Evolutionary conservation across 1,140 invertebrate species (phyloP).

Genomic region (Mylabris phalerata): DNA sequence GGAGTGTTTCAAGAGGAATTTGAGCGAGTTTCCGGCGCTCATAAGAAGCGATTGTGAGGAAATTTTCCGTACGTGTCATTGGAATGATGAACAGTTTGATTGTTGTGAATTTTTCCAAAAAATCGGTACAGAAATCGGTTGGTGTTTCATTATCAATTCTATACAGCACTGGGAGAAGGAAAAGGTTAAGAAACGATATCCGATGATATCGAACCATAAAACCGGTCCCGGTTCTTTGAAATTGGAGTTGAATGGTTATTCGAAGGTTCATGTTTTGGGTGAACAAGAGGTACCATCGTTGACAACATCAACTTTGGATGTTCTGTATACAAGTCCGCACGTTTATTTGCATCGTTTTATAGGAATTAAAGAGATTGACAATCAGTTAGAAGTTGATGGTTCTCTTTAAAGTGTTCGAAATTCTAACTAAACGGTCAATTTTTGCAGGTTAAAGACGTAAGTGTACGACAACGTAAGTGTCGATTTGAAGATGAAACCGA

Average conservation of each 20-base stretch:
- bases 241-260: slow-evolving; percentile 49
- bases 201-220: slow-evolving; percentile 49
- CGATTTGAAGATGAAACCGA: slow-evolving; percentile 58
- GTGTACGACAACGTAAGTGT: slow-evolving; percentile 46
- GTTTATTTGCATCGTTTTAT: slow-evolving; percentile 30
- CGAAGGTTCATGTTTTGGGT: slow-evolving; percentile 55
- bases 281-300: slow-evolving; percentile 57
- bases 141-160: slow-evolving; percentile 58
- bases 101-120: slow-evolving; percentile 59
- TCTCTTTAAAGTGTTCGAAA: no score
- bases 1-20: slow-evolving; percentile 50
- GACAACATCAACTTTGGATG: slow-evolving; percentile 52
- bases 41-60: slow-evolving; percentile 53
- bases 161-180: slow-evolving; percentile 44
- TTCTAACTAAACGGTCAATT: no score
- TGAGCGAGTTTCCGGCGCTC: slow-evolving; percentile 49
- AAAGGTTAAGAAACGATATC: slow-evolving; percentile 17
- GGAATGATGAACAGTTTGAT: slow-evolving; percentile 54
- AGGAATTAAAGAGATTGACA: slow-evolving; percentile 38
- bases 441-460: slow-evolving; percentile 36
- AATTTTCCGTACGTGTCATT: slow-evolving; percentile 52
- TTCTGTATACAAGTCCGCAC: slow-evolving; percentile 34
- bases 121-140: slow-evolving; percentile 57
- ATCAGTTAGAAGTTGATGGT: slow-evolving; percentile 32
- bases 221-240: slow-evolving; percentile 50